Evolutionary conservation across 2,797 vertebrate species (phyloP).

Genomic region (Silurus lanzhouensis): DNA sequence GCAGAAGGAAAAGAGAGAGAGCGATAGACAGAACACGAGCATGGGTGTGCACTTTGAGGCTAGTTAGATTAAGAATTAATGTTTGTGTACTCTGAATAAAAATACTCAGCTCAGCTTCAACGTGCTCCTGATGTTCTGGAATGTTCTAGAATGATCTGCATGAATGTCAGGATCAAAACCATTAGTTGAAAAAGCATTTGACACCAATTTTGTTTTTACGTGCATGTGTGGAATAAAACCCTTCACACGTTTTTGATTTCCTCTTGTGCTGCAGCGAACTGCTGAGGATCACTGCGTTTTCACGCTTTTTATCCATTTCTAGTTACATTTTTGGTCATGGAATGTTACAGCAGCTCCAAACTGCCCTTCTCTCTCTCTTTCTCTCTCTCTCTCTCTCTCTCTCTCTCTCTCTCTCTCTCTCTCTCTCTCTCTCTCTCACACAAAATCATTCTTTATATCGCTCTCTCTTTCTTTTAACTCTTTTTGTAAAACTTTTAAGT

Average conservation of each 20-base stretch:
- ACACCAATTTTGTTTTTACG: background rate
- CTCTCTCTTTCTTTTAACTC: no score
- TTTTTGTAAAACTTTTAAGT: no score
- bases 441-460: no score
- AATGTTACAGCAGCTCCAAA: background rate
- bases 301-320: background rate
- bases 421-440: no score
- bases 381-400: background rate
- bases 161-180: background rate
- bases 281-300: background rate
- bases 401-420: background rate
- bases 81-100: background rate
- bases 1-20: conserved; percentile 17
- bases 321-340: background rate
- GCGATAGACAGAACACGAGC: background rate
- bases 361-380: background rate
- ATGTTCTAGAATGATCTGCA: background rate
- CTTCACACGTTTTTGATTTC: background rate
- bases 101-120: background rate
- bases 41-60: background rate
- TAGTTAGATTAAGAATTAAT: conserved; percentile 11
- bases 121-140: conserved; percentile 5
- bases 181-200: background rate
- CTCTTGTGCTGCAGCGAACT: background rate
- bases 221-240: background rate